Evolutionary conservation across 2,797 vertebrate species (phyloP), one percentile per base, ranked within the genome.

Genomic region (Hippocampus kuda): DNA sequence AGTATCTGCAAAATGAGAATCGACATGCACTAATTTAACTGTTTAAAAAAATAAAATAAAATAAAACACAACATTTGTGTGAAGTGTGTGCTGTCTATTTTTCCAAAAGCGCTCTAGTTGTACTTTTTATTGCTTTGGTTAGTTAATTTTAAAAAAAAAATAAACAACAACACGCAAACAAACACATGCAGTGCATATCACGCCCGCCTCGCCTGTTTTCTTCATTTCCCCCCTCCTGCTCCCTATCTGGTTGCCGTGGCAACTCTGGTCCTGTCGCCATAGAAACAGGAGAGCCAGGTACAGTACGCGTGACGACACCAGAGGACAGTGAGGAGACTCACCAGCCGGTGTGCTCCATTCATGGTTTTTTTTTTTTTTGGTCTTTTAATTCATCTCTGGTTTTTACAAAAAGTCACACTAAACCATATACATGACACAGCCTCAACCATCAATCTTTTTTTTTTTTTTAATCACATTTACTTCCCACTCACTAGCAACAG

Each of bases 71-170:
- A 70, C 81, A 77, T 76, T 85, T 87, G 85, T 90, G 89, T 91
- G 86, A 87, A 87, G 16, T 60, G 27, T 75, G 90, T 92, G 90
- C 77, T 89, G 91, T 92, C 88, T 92, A 92, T 93, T 92, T 93
- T 92, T 91, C 6, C 88, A 88, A 92, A 91, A 69, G 87, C 92
- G 89, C 91, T 66, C 62, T 90, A 87, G 89, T 88, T 86, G 89
- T 92, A 87, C 84, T 90, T 92, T 91, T 87, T 91, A 91, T 92
- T 91, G 88, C 87, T 91, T 92, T 90, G 89, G 83, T 91, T 91
- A 89, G 89, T 91, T 91, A 89, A 91, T 91, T 92, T n/a, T n/a
- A n/a, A n/a, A 92, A 92, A 84, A 92, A 92, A 92, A 90, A 91
- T 92, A 91, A 63, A 44, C n/a, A 41, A 62, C 22, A 34, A 9